phyloP scores from a whole-genome alignment of 2,888 invertebrate species.

The Dynastes tityus region DNA sequence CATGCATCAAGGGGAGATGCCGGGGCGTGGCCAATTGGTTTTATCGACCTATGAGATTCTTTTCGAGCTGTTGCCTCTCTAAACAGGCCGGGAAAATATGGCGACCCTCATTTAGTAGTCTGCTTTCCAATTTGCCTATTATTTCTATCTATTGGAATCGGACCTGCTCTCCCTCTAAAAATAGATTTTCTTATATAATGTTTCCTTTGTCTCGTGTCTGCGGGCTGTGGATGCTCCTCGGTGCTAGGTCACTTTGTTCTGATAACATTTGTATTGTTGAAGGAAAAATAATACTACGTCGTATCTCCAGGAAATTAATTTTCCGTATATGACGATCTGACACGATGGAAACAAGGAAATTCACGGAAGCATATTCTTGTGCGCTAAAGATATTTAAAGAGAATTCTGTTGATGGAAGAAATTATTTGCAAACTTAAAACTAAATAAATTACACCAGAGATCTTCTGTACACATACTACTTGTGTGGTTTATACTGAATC shows the following conservation, averaged over 20 bases:
- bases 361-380: too few relatives aligned
- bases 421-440: too few relatives aligned
- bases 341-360: too few relatives aligned
- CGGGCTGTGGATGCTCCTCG: neutral
- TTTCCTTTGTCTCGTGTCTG: neutral
- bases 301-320: too few relatives aligned
- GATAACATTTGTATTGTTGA: slow-evolving; percentile 9
- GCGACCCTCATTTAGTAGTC: slow-evolving; percentile 32
- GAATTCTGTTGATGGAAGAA: too few relatives aligned
- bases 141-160: neutral
- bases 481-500: too few relatives aligned
- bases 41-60: slow-evolving; percentile 51
- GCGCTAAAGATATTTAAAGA: too few relatives aligned
- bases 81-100: slow-evolving; percentile 34
- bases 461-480: too few relatives aligned
- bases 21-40: slow-evolving; percentile 48
- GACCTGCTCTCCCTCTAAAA: neutral
- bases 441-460: too few relatives aligned
- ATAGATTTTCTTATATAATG: neutral
- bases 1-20: slow-evolving; percentile 47
- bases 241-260: neutral
- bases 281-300: neutral
- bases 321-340: too few relatives aligned
- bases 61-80: slow-evolving; percentile 32
- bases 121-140: slow-evolving; percentile 16